Percentiles rank a stretch among this genome's conserved stretches.
phyloP scores from a whole-genome alignment of 2,113 vertebrate species.

The Carollia perspicillata region DNA sequence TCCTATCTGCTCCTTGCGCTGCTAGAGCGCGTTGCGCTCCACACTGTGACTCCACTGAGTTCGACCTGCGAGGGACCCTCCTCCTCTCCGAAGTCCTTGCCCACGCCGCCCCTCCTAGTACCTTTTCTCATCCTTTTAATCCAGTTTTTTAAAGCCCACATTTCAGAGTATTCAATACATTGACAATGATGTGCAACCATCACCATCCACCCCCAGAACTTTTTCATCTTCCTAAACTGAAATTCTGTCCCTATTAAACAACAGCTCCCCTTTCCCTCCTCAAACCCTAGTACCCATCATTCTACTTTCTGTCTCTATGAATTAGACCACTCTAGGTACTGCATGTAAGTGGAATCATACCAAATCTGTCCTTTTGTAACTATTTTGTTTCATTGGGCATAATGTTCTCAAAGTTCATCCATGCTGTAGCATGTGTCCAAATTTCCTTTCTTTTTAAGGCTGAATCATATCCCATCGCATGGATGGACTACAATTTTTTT shows the following conservation, averaged over 20 bases:
- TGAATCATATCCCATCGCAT: background rate
- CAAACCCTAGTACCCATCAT: accelerated
- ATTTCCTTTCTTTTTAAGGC: background rate
- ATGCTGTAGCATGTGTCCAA: background rate
- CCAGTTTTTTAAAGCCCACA: background rate
- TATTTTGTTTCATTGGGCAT: background rate
- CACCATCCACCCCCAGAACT: background rate
- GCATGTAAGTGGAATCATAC: background rate
- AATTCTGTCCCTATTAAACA: background rate
- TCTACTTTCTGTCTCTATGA: background rate
- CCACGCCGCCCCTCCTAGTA: background rate
- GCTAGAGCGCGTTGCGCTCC: background rate
- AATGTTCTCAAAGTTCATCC: background rate
- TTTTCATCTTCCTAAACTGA: background rate
- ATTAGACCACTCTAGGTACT: too few relatives aligned
- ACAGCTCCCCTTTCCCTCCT: too few relatives aligned
- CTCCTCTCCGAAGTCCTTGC: background rate
- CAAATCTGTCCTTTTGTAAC: background rate
- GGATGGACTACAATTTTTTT: background rate
- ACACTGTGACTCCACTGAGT: accelerated
- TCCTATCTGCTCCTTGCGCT: background rate
- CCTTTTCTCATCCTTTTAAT: background rate
- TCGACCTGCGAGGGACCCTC: too few relatives aligned
- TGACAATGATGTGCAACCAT: background rate
- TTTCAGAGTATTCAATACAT: background rate